These are phyloP conservation scores for Arnoldichthys spilopterus DNA, from an alignment of 2,797 vertebrate genomes.

Conservation along the genomic window DNA sequence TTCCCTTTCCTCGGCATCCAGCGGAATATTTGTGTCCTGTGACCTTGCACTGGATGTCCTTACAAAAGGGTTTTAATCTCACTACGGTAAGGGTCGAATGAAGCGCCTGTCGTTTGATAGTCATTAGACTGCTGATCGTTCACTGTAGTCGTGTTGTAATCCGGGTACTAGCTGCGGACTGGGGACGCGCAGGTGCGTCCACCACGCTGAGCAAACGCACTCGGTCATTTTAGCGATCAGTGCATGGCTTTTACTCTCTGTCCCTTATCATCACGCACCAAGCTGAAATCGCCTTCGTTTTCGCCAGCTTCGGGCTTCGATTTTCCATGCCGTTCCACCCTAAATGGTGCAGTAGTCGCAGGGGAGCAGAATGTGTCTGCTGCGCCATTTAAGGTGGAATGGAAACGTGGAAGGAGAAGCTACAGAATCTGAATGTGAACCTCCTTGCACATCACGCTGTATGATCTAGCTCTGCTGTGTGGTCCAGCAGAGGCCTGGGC, in stretches of 20 bases:
- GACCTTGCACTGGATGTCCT: slow-evolving; percentile 77
- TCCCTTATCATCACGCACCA: neutral
- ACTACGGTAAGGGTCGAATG: slow-evolving; percentile 71
- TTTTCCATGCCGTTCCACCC: too few species aligned
- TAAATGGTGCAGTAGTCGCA: too few species aligned
- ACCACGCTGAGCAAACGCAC: neutral
- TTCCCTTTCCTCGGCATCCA: neutral
- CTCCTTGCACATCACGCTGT: too few species aligned
- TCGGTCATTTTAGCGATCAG: neutral
- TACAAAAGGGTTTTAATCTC: slow-evolving; percentile 62
- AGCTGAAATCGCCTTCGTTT: too few species aligned
- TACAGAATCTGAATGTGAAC: too few species aligned
- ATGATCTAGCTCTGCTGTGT: too few species aligned
- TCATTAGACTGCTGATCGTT: neutral
- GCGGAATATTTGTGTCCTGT: slow-evolving; percentile 43
- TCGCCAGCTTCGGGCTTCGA: too few species aligned
- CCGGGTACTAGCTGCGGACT: neutral
- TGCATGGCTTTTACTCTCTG: neutral
- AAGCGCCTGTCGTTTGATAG: neutral
- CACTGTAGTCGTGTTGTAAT: neutral
- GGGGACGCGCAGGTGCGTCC: neutral
- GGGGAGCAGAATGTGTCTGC: too few species aligned
- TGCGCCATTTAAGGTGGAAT: too few species aligned
- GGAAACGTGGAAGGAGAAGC: too few species aligned
- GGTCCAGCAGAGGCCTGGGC: too few species aligned